phyloP scores from a whole-genome alignment of 1,140 invertebrate species.

The Lordiphosa mommai region DNA sequence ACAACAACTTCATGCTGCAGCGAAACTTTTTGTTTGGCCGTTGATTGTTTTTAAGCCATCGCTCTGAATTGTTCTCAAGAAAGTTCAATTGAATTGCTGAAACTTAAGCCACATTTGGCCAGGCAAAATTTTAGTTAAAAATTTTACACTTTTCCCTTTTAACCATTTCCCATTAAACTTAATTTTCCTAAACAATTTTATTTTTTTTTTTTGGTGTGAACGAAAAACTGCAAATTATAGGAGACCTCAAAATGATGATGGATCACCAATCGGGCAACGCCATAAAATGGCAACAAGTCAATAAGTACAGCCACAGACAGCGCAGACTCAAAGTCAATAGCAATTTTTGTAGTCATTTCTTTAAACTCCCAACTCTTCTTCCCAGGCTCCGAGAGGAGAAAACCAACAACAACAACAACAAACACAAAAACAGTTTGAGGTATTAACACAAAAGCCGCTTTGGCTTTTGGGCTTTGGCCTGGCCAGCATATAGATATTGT shows the following conservation, averaged over 20 bases:
- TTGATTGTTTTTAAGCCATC: no score
- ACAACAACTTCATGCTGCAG: no score
- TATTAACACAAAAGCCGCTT: constrained; percentile 76
- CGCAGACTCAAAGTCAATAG: constrained; percentile 56
- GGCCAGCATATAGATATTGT: constrained; percentile 11
- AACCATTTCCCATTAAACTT: neutral
- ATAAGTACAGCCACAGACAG: constrained; percentile 52
- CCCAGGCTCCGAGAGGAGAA: constrained; percentile 4
- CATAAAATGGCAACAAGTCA: constrained; percentile 74
- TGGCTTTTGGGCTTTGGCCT: constrained; percentile 55
- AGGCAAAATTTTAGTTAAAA: no score
- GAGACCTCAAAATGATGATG: constrained; percentile 59
- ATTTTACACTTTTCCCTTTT: no score
- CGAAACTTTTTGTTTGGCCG: no score
- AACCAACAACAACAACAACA: constrained; percentile 9
- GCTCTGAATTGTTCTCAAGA: no score
- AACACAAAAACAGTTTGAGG: constrained; percentile 51
- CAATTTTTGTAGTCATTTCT: constrained; percentile 71
- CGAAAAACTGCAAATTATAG: constrained; percentile 63
- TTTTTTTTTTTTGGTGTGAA: constrained; percentile 55
- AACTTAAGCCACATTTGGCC: no score
- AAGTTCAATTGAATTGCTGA: no score
- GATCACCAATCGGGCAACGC: constrained; percentile 68
- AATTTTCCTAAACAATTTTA: constrained; percentile 34
- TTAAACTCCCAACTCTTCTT: constrained; percentile 5